Evolutionary conservation across 2,113 vertebrate genomes (phyloP).

Genomic region (Vimba vimba): DNA sequence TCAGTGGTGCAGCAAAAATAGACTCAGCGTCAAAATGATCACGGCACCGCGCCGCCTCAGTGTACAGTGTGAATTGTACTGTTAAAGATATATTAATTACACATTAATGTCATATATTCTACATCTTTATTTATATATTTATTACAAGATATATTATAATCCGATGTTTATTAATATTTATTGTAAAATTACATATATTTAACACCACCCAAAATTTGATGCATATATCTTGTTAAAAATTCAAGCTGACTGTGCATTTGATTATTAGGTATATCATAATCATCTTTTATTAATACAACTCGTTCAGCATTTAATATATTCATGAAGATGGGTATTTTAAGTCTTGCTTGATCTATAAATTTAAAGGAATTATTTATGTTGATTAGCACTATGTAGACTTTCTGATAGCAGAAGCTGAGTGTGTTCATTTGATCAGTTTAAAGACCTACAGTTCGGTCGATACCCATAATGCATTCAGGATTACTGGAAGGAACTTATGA

Average conservation of each 20-base stretch:
- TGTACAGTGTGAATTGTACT: background rate
- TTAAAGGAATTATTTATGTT: conserved; percentile 27
- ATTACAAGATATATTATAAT: background rate
- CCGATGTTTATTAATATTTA: too few relatives aligned
- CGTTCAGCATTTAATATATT: conserved; percentile 32
- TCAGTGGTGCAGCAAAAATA: too few relatives aligned
- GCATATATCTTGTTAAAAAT: background rate
- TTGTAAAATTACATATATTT: background rate
- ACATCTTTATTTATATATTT: background rate
- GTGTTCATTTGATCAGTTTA: background rate
- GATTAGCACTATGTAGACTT: background rate
- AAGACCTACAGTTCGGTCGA: background rate
- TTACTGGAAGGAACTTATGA: conserved; percentile 15
- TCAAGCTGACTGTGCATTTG: background rate
- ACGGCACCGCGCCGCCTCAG: too few relatives aligned
- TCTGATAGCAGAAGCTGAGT: background rate
- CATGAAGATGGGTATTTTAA: conserved; percentile 21
- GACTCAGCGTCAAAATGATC: too few relatives aligned
- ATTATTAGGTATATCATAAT: background rate
- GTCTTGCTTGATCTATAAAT: conserved; percentile 15
- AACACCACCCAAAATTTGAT: background rate
- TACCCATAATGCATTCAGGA: background rate
- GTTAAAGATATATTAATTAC: background rate
- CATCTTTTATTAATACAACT: conserved; percentile 30
- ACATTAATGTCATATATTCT: background rate